Conservation (phyloP, 2,797 vertebrate genomes). For the Alfaro cultratus region DNA sequence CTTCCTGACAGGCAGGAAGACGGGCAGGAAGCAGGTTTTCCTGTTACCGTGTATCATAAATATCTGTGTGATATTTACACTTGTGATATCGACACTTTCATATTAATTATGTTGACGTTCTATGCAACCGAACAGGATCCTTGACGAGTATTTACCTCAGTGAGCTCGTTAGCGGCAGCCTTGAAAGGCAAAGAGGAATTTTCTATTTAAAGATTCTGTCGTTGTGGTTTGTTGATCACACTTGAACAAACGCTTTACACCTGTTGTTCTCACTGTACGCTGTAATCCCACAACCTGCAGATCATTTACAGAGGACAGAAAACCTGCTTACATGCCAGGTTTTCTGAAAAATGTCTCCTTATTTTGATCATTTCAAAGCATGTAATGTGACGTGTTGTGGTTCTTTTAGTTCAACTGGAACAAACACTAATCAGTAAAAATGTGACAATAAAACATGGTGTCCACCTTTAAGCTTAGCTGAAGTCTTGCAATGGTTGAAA, state of each 20-base stretch:
- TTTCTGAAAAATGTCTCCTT: not conserved
- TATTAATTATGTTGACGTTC: constrained; percentile 31
- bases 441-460: not conserved
- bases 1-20: not conserved
- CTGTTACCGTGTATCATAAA: constrained; percentile 9
- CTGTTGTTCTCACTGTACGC: constrained; percentile 3
- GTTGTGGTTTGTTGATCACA: constrained; percentile 10
- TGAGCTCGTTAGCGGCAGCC: constrained; percentile 3
- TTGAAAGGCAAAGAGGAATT: constrained; percentile 1
- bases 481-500: not conserved
- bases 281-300: not conserved
- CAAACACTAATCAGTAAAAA: not conserved
- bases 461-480: not conserved
- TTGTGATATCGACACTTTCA: constrained; percentile 33
- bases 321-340: not conserved
- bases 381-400: not conserved
- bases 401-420: not conserved
- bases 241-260: constrained; percentile 6
- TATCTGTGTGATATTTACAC: constrained; percentile 36
- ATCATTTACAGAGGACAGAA: not conserved
- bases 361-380: not conserved
- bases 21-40: constrained; percentile 4
- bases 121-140: constrained; percentile 9
- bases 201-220: constrained; percentile 6
- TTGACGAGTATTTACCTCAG: constrained; percentile 7